These are phyloP conservation scores for Chromis chromis DNA, from an alignment of 2,797 vertebrate genomes.

Conservation along the genomic window DNA sequence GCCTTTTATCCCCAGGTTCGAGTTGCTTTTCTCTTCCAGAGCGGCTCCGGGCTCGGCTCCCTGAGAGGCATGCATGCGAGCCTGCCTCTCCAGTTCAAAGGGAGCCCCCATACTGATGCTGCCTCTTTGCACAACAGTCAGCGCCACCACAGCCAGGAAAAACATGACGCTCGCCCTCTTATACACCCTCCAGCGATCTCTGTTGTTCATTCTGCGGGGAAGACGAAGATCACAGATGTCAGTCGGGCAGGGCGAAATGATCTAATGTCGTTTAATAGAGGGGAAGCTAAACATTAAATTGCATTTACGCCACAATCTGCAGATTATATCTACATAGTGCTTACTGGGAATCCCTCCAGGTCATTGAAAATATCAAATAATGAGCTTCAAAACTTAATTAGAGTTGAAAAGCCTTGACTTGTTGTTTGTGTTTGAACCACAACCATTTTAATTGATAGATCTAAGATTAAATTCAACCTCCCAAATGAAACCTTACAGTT, in stretches of 20 bases:
- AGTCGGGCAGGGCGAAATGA: not conserved
- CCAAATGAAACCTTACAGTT: not conserved
- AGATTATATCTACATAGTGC: not conserved
- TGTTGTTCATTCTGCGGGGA: constrained; percentile 83
- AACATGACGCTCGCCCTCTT: constrained; percentile 86
- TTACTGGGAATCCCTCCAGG: not conserved
- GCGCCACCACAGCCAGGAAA: constrained; percentile 85
- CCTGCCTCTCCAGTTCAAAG: constrained; percentile 81
- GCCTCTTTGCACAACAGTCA: constrained; percentile 89
- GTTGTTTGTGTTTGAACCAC: not conserved
- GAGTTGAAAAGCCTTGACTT: not conserved
- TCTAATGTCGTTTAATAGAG: not conserved
- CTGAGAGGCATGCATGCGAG: constrained; percentile 61
- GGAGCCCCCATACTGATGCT: constrained; percentile 78
- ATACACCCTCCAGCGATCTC: constrained; percentile 86
- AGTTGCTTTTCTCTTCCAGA: constrained; percentile 57
- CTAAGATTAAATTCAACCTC: not conserved
- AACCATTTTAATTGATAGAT: not conserved
- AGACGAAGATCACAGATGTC: constrained; percentile 35
- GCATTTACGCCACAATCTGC: not conserved
- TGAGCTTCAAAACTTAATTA: not conserved
- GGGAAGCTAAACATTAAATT: not conserved
- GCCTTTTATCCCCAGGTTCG: constrained; percentile 28
- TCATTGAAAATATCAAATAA: not conserved
- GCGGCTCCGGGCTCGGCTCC: constrained; percentile 24